phyloP scores from a whole-genome alignment of 2,888 invertebrate species.

The Epistrophella euchroma region DNA sequence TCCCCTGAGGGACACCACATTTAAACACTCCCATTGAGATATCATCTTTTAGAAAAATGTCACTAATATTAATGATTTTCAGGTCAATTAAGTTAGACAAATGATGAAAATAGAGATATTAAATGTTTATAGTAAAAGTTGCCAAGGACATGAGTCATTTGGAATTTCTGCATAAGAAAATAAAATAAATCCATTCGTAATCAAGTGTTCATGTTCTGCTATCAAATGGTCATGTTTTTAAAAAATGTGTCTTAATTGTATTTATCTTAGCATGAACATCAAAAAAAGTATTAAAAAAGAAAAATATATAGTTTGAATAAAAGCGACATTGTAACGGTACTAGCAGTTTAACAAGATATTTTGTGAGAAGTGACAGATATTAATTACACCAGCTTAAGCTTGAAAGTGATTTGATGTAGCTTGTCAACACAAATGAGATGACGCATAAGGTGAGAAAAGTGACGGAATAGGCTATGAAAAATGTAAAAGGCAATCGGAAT shows the following conservation, averaged over 20 bases:
- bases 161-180: not conserved
- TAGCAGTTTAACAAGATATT: not conserved
- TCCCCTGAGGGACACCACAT: not conserved
- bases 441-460: not conserved
- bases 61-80: too few relatives aligned
- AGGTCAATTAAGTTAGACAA: not conserved
- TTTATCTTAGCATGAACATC: not conserved
- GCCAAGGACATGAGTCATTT: constrained; percentile 17
- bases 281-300: not conserved
- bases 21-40: too few relatives aligned
- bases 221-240: not conserved
- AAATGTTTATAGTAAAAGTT: constrained; percentile 14
- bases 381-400: constrained; percentile 12
- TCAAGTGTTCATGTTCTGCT: not conserved
- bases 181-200: not conserved
- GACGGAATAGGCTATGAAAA: not conserved
- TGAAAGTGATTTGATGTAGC: constrained; percentile 38
- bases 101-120: not conserved
- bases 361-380: not conserved
- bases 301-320: too few relatives aligned
- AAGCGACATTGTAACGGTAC: constrained; percentile 21
- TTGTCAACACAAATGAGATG: not conserved
- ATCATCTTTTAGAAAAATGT: too few relatives aligned
- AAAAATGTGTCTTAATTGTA: too few relatives aligned
- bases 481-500: not conserved